Percentiles rank a stretch among this genome's conserved stretches.
Evolutionary conservation across 2,888 invertebrate species (phyloP).

Genomic region (Trichacis sp.): DNA sequence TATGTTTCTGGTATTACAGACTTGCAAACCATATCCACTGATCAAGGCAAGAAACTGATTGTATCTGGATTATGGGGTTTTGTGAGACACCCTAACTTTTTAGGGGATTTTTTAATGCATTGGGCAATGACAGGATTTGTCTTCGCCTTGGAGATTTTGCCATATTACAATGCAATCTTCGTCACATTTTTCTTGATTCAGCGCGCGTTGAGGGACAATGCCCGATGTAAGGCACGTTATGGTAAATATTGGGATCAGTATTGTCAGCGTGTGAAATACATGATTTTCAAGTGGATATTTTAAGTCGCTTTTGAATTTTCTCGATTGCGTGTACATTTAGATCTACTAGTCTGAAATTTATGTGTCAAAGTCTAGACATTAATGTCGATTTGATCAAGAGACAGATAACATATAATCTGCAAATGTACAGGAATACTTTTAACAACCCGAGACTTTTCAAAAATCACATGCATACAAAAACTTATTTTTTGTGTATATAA

Average conservation of each 20-base stretch:
- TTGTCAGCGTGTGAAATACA: slow-evolving; percentile 80
- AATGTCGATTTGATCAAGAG: no score
- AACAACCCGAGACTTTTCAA: no score
- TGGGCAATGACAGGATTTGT: slow-evolving; percentile 72
- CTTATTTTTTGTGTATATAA: no score
- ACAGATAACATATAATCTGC: no score
- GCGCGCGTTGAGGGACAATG: slow-evolving; percentile 78
- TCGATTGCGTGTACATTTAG: no score
- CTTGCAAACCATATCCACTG: slow-evolving; percentile 80
- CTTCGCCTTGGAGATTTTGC: slow-evolving; percentile 70
- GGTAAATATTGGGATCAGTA: slow-evolving; percentile 88
- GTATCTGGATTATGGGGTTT: slow-evolving; percentile 84
- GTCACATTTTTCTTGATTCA: slow-evolving; percentile 76
- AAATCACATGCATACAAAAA: no score
- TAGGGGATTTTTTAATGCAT: slow-evolving; percentile 85
- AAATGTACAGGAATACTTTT: no score
- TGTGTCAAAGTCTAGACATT: no score
- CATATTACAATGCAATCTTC: slow-evolving; percentile 75
- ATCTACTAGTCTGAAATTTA: no score
- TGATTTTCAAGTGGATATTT: slow-evolving; percentile 81
- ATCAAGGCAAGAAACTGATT: slow-evolving; percentile 82
- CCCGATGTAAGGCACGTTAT: slow-evolving; percentile 79
- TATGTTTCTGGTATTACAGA: no score
- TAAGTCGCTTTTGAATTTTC: no score
- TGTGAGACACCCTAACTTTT: slow-evolving; percentile 89